Percentiles rank a stretch among this genome's conserved stretches.
Conservation (phyloP, 2,113 vertebrate species). For the Oncorhynchus clarkii region DNA sequence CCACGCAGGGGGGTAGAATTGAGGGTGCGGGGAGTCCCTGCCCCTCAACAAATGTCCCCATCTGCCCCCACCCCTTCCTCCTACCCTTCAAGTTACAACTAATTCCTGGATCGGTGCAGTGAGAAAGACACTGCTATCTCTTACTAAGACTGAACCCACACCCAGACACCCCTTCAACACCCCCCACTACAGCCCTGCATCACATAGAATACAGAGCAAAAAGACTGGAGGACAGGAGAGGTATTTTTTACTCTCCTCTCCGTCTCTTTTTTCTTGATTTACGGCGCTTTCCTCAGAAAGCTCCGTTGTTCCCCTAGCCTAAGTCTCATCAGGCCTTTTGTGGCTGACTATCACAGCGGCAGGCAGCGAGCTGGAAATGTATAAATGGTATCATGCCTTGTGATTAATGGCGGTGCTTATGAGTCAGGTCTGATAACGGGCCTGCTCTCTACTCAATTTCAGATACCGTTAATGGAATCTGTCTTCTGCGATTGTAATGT, state of each 20-base stretch:
- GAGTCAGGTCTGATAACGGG: conserved; percentile 99
- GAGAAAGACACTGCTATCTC: conserved; percentile 88
- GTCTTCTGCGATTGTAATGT: conserved; percentile 99
- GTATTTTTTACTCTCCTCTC: conserved; percentile 47
- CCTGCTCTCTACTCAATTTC: conserved; percentile 99
- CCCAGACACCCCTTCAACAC: conserved; percentile 52
- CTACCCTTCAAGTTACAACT: conserved; percentile 90
- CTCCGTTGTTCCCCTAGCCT: conserved; percentile 98
- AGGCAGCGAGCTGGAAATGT: conserved; percentile 99
- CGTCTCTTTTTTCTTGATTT: conserved; percentile 88
- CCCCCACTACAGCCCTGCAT: conserved; percentile 11
- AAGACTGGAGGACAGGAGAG: conserved; percentile 56
- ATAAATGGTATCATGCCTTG: conserved; percentile 99
- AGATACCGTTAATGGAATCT: conserved; percentile 99
- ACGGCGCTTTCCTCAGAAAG: conserved; percentile 99
- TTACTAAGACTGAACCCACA: conserved; percentile 62
- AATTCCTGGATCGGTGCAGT: conserved; percentile 81
- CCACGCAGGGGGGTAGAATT: conserved; percentile 92
- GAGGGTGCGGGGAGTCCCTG: conserved; percentile 89
- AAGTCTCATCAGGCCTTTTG: conserved; percentile 99
- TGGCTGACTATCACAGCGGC: conserved; percentile 99
- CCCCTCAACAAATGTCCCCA: conserved; percentile 86
- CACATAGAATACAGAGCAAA: conserved; percentile 55
- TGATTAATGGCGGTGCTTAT: conserved; percentile 99
- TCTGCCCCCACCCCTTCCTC: conserved; percentile 57